A percentile compares a stretch with the other conserved stretches of the same genome.
Evolutionary conservation across 2,888 invertebrate species (phyloP).

Genomic region (Lissonota sp.): DNA sequence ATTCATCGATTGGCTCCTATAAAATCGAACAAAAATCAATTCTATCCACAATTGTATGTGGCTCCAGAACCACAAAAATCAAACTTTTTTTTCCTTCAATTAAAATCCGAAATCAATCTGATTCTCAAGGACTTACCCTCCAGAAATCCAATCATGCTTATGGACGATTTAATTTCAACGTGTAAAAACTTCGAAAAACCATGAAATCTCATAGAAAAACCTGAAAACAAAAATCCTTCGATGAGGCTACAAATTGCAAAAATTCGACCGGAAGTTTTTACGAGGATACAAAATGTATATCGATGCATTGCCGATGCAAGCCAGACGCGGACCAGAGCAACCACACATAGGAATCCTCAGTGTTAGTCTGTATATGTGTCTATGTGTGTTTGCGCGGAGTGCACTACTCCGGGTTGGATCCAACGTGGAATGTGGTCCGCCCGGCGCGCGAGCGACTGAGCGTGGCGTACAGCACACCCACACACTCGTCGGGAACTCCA

Average conservation of each 20-base stretch:
- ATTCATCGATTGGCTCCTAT: no score
- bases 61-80: no score
- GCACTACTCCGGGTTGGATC: conserved; percentile 77
- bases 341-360: conserved; percentile 11
- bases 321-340: conserved; percentile 7
- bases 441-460: conserved; percentile 69
- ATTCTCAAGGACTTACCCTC: no score
- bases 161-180: background rate
- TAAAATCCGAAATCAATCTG: no score
- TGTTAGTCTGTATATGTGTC: conserved; percentile 52
- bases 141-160: background rate
- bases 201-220: background rate
- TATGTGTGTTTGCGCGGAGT: conserved; percentile 69
- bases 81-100: no score
- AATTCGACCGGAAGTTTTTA: background rate
- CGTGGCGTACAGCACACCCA: conserved; percentile 62
- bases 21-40: no score
- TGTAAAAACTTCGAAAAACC: background rate
- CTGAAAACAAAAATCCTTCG: background rate
- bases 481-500: conserved; percentile 63
- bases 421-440: conserved; percentile 82
- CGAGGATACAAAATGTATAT: background rate
- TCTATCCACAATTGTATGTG: no score
- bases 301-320: conserved; percentile 27
- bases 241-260: background rate